Base-by-base conservation (phyloP, 2,797 vertebrate species). In the Bradypus variegatus region DNA sequence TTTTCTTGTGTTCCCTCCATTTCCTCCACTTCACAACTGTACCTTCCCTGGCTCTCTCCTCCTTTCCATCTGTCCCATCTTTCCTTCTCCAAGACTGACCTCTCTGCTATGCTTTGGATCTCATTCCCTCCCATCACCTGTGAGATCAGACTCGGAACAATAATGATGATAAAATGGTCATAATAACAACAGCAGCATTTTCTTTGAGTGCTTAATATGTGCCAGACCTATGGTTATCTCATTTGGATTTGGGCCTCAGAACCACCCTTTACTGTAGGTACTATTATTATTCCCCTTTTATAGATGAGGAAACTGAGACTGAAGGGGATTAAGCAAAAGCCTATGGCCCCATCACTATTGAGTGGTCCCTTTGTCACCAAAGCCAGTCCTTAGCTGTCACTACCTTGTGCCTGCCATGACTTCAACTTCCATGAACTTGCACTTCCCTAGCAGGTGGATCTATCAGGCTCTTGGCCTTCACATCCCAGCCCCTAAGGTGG, bases 401-500 rank as follows among this genome's bases (percentile, higher is more conserved):
- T 7, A 3, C 60, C 83, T 70, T 75, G 65, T 8, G 33, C 67
- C 2, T 25, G 60, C 36, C 38, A 14, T 13, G 15, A 78, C 58
- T 73, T 33, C 50, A 0, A 3, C 18, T 1, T 23, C 36, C 27
- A 2, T 15, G 29, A 65, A 9, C 50, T 15, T 13, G 33, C 1
- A 11, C 55, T 33, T 84, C 45, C 79, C 50, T 12, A 15, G 36
- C 33, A n/a, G 73, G 33, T 4, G 29, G 29, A 65, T 27, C 60
- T 81, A 15, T 45, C 76, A 0, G 33, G 48, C 48, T 36, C 83
- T 55, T 15, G 19, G 16, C 50, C 36, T 38, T 64, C 60, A 12
- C 21, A 6, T 4, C 41, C 27, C 12, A 21, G 53, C 6, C 6
- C 15, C 45, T 2, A n/a, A 64, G 77, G 36, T 60, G 36, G 36